These are phyloP conservation scores for Drosophila pruinosa DNA, from an alignment of 1,140 invertebrate species.

Conservation along the genomic window DNA sequence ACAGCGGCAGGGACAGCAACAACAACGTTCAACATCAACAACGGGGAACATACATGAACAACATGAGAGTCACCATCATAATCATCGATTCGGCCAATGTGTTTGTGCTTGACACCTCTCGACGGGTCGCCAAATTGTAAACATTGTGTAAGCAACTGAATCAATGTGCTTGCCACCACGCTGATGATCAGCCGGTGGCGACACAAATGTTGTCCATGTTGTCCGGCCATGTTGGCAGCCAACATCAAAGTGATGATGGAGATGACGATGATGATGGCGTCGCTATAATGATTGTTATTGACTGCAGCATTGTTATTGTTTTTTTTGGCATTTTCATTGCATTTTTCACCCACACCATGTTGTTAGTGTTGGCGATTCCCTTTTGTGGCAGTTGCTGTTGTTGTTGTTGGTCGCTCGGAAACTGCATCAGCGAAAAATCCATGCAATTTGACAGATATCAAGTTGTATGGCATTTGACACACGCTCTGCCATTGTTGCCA, in stretches of 20 bases:
- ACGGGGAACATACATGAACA: not conserved
- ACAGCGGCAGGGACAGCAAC: not conserved
- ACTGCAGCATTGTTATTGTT: conserved; percentile 7
- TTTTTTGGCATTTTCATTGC: conserved; percentile 2
- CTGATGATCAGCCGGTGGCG: conserved; percentile 2
- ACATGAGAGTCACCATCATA: not conserved
- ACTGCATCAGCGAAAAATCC: conserved; percentile 38
- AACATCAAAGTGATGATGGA: conserved; percentile 22
- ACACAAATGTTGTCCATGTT: not conserved
- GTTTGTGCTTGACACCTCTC: conserved; percentile 11
- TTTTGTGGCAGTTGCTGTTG: not conserved
- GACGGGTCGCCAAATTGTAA: conserved; percentile 16
- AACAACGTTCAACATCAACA: not conserved
- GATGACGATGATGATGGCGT: conserved; percentile 3
- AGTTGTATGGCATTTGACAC: conserved; percentile 57
- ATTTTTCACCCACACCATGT: conserved; percentile 1
- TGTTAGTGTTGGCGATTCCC: not conserved
- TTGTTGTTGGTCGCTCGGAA: not conserved
- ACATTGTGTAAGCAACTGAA: conserved; percentile 39
- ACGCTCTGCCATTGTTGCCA: conserved; percentile 36
- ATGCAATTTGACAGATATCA: conserved; percentile 58
- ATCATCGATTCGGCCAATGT: conserved; percentile 17
- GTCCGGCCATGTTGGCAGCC: not conserved
- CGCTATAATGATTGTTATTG: conserved; percentile 45
- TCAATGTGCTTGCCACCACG: conserved; percentile 9